Base-by-base conservation (phyloP, 2,113 vertebrate genomes). In the Rousettus leschenaultii region DNA sequence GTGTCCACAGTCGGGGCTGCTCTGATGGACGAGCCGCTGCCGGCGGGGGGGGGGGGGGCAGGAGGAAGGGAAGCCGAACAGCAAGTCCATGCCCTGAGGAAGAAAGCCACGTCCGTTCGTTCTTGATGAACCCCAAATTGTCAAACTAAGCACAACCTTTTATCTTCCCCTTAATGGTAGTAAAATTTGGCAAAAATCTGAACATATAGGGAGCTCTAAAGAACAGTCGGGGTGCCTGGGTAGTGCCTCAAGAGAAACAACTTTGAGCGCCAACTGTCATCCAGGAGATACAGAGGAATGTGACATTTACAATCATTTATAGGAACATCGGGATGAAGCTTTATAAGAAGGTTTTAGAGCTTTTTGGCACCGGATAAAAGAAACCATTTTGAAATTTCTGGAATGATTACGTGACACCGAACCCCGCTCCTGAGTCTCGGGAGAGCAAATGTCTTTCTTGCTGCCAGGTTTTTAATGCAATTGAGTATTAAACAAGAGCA, bases 401-500 rank as follows among this genome's bases (percentile, higher is more conserved):
- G 40, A 84, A n/a, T 68, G 30, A 74, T 63, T 89, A 65, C 84
- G 45, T 83, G 91, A 65, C 57, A 45, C 12, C 13, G 38, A 45
- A 63, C 74, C 75, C 78, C 77, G 95, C 78, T 86, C 38, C 48
- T 38, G 48, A 94, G 89, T 74, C 59, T 65, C 80, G 59, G 28
- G 51, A 70, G 51, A 88, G n/a, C 21, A 85, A n/a, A 43, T 7
- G 38, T 77, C 48, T n/a, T 66, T 53, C 40, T 35, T 4, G 86
- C 26, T 63, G 84, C 74, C 89, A 95, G 68, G 6, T 68, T 86
- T 86, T 65, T 84, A 95, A 84, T 15, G 38, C 0, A 24, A 86
- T 93, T 11, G 0, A 26, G 24, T 63, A 30, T 83, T 96, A 95
- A 90, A 96, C 53, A 91, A 95, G 61, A 95, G 45, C 57, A 53